Percentiles rank a stretch among this genome's conserved stretches.
These are phyloP conservation scores for Paracentrotus lividus DNA, from an alignment of 53 echinoderm and acorn worm genomes.

Conservation along the genomic window DNA sequence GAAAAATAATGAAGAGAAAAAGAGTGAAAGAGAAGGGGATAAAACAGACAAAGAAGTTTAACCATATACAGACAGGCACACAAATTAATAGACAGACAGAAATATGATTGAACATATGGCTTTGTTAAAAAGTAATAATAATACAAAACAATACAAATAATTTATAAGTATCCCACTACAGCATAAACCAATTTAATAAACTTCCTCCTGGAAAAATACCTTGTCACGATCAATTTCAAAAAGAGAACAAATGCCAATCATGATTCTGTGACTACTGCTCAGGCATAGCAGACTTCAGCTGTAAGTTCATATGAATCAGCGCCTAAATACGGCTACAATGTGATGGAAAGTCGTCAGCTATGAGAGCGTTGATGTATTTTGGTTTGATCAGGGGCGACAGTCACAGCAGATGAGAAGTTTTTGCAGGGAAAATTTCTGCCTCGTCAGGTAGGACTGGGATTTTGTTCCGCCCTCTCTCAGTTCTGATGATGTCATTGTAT, in stretches of 20 bases:
- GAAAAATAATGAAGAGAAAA: not conserved
- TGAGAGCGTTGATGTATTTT: not conserved
- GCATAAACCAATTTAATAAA: not conserved
- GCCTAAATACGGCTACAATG: not conserved
- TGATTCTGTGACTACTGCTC: not conserved
- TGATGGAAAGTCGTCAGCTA: slow-evolving; percentile 22
- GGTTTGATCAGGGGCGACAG: not conserved
- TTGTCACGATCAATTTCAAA: slow-evolving; percentile 52
- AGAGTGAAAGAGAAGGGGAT: not conserved
- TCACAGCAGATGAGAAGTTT: slow-evolving; percentile 10
- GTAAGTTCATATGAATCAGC: slow-evolving; percentile 19
- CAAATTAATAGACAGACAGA: not conserved
- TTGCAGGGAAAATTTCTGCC: not conserved
- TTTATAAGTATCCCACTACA: not conserved
- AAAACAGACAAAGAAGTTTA: not conserved
- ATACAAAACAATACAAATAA: not conserved
- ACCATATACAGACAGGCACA: not conserved
- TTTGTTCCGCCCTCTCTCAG: not conserved
- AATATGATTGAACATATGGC: not conserved
- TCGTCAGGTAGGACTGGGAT: not conserved
- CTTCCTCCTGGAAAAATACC: slow-evolving; percentile 41
- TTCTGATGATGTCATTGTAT: not conserved
- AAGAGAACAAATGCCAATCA: slow-evolving; percentile 8
- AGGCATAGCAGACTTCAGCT: slow-evolving; percentile 36
- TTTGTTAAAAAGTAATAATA: not conserved